phyloP scores from a whole-genome alignment of 2,888 invertebrate genomes.

The Nephrotoma appendiculata region DNA sequence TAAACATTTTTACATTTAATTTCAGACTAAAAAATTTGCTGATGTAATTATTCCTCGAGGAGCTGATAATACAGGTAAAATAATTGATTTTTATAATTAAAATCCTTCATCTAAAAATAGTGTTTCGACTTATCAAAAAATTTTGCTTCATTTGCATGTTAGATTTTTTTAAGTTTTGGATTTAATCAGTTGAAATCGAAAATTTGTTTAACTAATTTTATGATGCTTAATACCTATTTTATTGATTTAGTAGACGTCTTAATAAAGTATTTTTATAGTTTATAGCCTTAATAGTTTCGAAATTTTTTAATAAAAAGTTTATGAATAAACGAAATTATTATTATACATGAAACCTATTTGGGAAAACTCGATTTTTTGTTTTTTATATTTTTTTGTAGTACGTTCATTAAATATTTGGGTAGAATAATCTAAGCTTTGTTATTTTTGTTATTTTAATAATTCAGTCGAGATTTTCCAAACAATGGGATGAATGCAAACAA shows the following conservation, averaged over 20 bases:
- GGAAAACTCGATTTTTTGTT: not conserved
- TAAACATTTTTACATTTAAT: constrained; percentile 18
- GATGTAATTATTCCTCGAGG: constrained; percentile 99
- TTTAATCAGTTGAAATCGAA: not conserved
- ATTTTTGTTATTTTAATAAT: not conserved
- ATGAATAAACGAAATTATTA: no score
- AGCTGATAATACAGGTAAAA: constrained; percentile 83
- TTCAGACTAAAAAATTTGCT: constrained; percentile 97
- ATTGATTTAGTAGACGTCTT: not conserved
- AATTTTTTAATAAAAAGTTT: not conserved
- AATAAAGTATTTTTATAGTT: not conserved
- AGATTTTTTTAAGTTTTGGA: not conserved
- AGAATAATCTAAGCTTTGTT: not conserved
- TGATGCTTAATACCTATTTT: not conserved
- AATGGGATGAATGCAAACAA: not conserved
- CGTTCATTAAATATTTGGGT: not conserved
- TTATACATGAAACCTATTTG: not conserved
- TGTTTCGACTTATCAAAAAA: not conserved
- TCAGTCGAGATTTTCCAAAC: not conserved
- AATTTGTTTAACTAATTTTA: not conserved
- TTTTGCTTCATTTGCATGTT: not conserved
- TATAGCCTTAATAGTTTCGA: not conserved
- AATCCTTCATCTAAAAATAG: not conserved
- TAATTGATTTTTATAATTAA: not conserved
- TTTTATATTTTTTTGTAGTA: not conserved